A percentile compares a stretch with the other conserved stretches of the same genome.
Evolutionary conservation across 2,113 vertebrate genomes (phyloP).

Genomic region (Seriola rivoliana): DNA sequence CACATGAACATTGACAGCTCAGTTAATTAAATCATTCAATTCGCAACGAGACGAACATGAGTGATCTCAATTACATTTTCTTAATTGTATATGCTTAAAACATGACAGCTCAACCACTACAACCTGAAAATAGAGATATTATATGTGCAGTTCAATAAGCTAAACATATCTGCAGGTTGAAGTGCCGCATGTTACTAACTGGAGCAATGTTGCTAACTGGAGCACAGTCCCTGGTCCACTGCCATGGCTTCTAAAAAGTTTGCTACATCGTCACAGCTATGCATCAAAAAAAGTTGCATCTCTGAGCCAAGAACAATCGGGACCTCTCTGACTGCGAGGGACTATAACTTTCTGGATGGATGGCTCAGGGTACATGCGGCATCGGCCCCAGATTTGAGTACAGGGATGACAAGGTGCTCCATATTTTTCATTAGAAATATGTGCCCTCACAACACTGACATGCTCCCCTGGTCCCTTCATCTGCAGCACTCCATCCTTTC

Average conservation of each 20-base stretch:
- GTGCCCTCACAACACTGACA: constrained; percentile 5
- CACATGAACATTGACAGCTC: background rate
- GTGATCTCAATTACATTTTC: background rate
- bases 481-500: constrained; percentile 15
- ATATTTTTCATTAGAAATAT: constrained; percentile 47
- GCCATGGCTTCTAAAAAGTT: constrained; percentile 64
- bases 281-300: constrained; percentile 45
- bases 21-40: background rate
- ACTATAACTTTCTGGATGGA: constrained; percentile 25
- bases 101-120: background rate
- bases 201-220: constrained; percentile 67
- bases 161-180: constrained; percentile 16
- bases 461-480: constrained; percentile 18
- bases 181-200: constrained; percentile 50
- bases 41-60: background rate
- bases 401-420: constrained; percentile 49
- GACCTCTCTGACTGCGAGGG: background rate
- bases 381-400: constrained; percentile 33
- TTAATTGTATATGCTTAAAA: background rate
- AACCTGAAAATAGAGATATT: background rate
- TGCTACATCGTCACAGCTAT: constrained; percentile 36
- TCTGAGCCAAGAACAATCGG: constrained; percentile 53
- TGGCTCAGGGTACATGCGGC: constrained; percentile 1
- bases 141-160: background rate
- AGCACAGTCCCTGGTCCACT: constrained; percentile 56